Percentiles rank a stretch among this genome's conserved stretches.
Evolutionary conservation across 2,797 vertebrate genomes (phyloP).

Genomic region (Ciconia nigra): DNA sequence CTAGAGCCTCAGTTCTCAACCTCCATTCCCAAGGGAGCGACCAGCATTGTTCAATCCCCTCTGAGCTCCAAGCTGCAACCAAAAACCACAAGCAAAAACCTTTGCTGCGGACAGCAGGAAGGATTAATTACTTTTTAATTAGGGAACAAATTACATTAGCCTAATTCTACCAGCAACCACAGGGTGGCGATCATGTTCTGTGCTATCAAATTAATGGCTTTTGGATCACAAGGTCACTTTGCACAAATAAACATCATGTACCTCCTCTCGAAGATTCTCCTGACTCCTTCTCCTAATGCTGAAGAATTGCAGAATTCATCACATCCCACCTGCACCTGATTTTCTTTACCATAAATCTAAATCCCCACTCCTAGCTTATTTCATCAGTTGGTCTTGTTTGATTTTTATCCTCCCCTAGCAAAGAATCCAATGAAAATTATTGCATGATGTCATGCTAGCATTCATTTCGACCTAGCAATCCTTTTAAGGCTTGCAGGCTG

Average conservation of each 20-base stretch:
- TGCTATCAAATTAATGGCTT: constrained; percentile 66
- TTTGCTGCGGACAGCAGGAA: not conserved
- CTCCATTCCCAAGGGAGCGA: not conserved
- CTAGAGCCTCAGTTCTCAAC: not conserved
- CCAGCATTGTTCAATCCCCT: not conserved
- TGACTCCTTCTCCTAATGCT: constrained; percentile 22
- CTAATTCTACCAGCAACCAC: constrained; percentile 72
- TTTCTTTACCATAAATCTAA: constrained; percentile 34
- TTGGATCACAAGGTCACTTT: constrained; percentile 75
- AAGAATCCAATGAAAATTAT: constrained; percentile 44
- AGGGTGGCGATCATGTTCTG: constrained; percentile 80
- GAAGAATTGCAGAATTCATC: constrained; percentile 5
- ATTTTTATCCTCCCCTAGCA: constrained; percentile 22
- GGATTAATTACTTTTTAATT: constrained; percentile 67
- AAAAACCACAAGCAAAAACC: not conserved
- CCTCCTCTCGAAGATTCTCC: constrained; percentile 33
- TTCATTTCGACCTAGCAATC: constrained; percentile 25
- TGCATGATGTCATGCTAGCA: not conserved
- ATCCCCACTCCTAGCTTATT: constrained; percentile 11
- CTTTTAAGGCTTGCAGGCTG: constrained; percentile 35
- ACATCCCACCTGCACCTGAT: constrained; percentile 6
- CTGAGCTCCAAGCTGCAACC: not conserved
- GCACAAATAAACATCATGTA: constrained; percentile 53
- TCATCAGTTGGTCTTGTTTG: constrained; percentile 38
- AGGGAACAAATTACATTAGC: constrained; percentile 20